Percentiles rank a stretch among this genome's conserved stretches.
Evolutionary conservation across 2,888 invertebrate species (phyloP).

Genomic region (Leptinotarsa peninsularis): DNA sequence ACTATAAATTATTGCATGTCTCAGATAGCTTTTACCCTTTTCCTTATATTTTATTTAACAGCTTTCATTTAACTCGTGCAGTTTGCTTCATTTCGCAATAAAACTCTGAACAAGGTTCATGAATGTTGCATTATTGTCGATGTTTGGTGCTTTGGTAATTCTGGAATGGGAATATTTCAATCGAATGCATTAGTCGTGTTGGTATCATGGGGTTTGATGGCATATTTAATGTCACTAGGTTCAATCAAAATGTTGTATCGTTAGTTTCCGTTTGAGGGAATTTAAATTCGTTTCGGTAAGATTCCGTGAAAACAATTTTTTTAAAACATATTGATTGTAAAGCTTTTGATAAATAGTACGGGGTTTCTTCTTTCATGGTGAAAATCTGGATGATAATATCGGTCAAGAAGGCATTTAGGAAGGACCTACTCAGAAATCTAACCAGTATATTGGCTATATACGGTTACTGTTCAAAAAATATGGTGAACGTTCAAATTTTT

Average conservation of each 20-base stretch:
- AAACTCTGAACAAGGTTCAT: slow-evolving; percentile 34
- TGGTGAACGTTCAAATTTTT: too few species aligned
- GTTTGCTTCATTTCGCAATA: slow-evolving; percentile 43
- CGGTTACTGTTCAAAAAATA: too few species aligned
- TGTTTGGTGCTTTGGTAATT: slow-evolving; percentile 41
- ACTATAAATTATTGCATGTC: slow-evolving; percentile 48
- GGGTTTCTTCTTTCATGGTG: too few species aligned
- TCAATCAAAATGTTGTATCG: slow-evolving; percentile 5
- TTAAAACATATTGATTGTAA: too few species aligned
- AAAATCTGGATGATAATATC: too few species aligned
- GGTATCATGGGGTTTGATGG: slow-evolving; percentile 11
- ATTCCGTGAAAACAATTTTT: too few species aligned
- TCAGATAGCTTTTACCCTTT: slow-evolving; percentile 47
- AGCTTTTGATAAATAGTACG: too few species aligned
- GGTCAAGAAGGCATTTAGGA: too few species aligned
- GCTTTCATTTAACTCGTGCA: slow-evolving; percentile 50
- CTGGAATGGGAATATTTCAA: slow-evolving; percentile 38
- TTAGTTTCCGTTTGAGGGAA: neutral
- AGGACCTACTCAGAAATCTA: too few species aligned
- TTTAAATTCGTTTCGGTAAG: neutral
- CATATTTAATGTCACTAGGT: slow-evolving; percentile 12
- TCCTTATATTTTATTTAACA: slow-evolving; percentile 51
- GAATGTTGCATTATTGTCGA: slow-evolving; percentile 41
- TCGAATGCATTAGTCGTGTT: slow-evolving; percentile 2
- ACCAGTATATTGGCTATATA: too few species aligned